Evolutionary conservation across 1,140 invertebrate species (phyloP), one percentile per base, ranked within the genome.

Genomic region (Apocrypta bakeri): DNA sequence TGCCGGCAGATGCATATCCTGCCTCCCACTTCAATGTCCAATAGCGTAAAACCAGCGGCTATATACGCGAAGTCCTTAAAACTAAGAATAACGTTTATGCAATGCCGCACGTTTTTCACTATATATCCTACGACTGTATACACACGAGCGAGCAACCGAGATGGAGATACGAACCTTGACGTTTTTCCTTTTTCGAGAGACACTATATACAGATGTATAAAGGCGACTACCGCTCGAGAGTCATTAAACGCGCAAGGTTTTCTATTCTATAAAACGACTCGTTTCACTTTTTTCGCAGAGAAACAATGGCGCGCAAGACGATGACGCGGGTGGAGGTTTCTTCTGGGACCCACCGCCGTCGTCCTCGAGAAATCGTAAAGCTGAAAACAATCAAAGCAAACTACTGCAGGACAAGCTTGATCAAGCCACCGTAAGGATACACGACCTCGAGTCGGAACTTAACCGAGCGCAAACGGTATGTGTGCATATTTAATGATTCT

Each of bases 371-470:
- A 87, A 88, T 24, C 61, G 80, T 31, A 81, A 90, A 79, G 75
- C 79, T 64, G 86, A 87, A 66, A 89, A 87, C 66, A 73, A 82
- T 68, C 87, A 88, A 37, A 81, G 83, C 7, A 85, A 86, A 25
- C 83, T 87, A 2, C 81, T 92, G 9, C 90, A 92, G 64, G 90
- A 92, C 72, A 87, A 91, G 72, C 84, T 91, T 69, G 86, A 87
- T 56, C 88, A 91, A 85, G 89, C 91, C 90, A 88, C 91, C 90
- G 17, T 92, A 86, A 92, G 79, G 83, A 90, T 92, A 77, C 87
- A 84, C 0, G 90, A 92, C 75, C 83, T 92, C 27, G 90, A 92
- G 83, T 81, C 84, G 0, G 88, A 92, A 83, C 77, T 90, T 11
- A 89, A 90, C 87, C 82, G 84, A 4, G 74, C 87, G 27, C 86